Evolutionary conservation across 2,797 vertebrate species (phyloP).

Genomic region (Hirundo rustica): DNA sequence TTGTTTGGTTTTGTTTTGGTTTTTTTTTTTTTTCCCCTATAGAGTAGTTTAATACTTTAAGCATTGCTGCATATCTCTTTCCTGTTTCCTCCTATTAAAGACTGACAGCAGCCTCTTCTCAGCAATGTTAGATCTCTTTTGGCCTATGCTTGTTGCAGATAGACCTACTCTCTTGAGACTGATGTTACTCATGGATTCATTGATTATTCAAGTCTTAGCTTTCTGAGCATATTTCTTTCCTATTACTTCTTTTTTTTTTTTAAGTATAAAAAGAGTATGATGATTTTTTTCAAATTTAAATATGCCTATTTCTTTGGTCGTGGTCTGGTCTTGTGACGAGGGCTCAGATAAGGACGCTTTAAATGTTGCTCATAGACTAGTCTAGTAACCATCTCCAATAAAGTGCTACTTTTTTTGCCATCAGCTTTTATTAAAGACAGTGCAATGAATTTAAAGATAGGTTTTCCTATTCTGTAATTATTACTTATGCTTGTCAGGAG

Average conservation of each 20-base stretch:
- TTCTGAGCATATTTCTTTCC: background rate
- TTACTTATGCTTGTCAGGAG: background rate
- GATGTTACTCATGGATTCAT: background rate
- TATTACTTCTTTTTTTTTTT: background rate
- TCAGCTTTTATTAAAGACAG: background rate
- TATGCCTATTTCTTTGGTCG: background rate
- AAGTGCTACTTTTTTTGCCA: fast-evolving
- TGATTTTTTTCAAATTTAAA: background rate
- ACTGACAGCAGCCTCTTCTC: background rate
- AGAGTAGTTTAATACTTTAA: background rate
- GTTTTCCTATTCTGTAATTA: background rate
- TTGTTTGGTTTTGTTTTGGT: no score
- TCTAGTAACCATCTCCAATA: background rate
- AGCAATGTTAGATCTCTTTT: background rate
- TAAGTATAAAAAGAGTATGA: background rate
- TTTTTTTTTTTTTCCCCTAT: background rate
- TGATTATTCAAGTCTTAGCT: background rate
- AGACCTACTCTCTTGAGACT: background rate
- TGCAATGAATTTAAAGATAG: background rate
- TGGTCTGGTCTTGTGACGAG: background rate
- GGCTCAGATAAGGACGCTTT: background rate
- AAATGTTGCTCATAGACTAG: background rate
- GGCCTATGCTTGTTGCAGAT: background rate
- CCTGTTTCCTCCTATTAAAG: background rate
- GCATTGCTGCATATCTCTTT: fast-evolving